Conservation (phyloP, 2,888 invertebrate species). For the Zaprionus lineosus region DNA sequence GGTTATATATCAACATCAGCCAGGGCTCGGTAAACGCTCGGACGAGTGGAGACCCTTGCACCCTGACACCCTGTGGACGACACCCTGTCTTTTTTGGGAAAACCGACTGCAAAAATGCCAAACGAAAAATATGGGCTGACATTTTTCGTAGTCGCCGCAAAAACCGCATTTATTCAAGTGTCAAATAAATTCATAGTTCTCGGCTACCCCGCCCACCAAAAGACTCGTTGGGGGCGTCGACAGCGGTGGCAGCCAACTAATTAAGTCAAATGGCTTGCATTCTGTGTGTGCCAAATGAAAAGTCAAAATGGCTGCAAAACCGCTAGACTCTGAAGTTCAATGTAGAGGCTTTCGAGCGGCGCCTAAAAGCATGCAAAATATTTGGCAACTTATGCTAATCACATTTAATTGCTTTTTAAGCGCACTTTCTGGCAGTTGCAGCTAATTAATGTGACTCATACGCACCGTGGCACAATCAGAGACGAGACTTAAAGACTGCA, state of each 20-base stretch:
- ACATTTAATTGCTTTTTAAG: constrained; percentile 81
- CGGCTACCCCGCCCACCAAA: constrained; percentile 14
- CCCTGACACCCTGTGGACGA: constrained; percentile 27
- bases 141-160: constrained; percentile 70
- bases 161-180: constrained; percentile 81
- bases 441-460: constrained; percentile 72
- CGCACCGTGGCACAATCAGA: constrained; percentile 36
- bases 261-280: constrained; percentile 80
- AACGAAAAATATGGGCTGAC: constrained; percentile 66
- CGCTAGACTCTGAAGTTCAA: constrained; percentile 11
- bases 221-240: constrained; percentile 31
- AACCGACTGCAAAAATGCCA: constrained; percentile 37
- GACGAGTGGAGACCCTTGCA: constrained; percentile 21
- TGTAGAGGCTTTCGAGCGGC: constrained; percentile 1
- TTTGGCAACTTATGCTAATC: constrained; percentile 76
- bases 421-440: constrained; percentile 66
- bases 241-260: constrained; percentile 63
- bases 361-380: constrained; percentile 50
- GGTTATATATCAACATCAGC: constrained; percentile 57
- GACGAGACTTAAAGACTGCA: constrained; percentile 42
- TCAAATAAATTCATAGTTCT: constrained; percentile 81
- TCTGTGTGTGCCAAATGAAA: constrained; percentile 10
- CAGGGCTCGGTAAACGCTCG: constrained; percentile 27
- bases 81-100: not conserved
- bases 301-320: constrained; percentile 9